Base-by-base conservation (phyloP, 2,113 vertebrate genomes). In the Uropsilus gracilis region DNA sequence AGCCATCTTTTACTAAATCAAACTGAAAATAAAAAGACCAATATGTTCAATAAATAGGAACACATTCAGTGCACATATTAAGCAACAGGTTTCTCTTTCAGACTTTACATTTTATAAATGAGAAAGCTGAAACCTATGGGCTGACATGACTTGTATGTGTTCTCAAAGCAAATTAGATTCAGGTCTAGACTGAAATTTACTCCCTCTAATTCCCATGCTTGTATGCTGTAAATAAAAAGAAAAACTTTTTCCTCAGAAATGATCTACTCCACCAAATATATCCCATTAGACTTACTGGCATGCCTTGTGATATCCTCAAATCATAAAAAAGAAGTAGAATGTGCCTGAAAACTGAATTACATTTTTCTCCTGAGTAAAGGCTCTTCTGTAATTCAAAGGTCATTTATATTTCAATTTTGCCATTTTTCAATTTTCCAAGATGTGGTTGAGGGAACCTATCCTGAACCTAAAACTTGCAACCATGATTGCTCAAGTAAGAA, bases 341-440 rank as follows among this genome's bases (percentile, higher is more conserved):
- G 87, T 91, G 80, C 80, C 90, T 91, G 80, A 93, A 96, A 96
- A 87, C 30, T 22, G 61, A 95, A 97, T 97, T 96, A 93, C 66
- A 90, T 91, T 96, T 97, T 91, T 89, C 94, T 94, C 75, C 22
- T 72, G 89, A 90, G 95, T 84, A 91, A 96, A 96, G 37, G 76
- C 66, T 82, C 64, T 83, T 96, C 94, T 91, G 83, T 90, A 93
- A 92, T 96, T 95, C 94, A 94, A 94, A 97, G 94, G 90, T 95
- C 95, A 93, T 96, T 96, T 96, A 85, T 83, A 96, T 94, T 97
- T 93, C 91, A 76, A 75, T 93, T 96, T 96, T 92, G 61, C 72
- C 68, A 83, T 78, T 96, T 95, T 96, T 90, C 92, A 93, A 50
- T 95, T 96, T 96, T n/a, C 94, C 84, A 69, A 46, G 85, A 73